These are phyloP conservation scores for Vulpes lagopus DNA, from an alignment of 2,113 vertebrate species.

Conservation along the genomic window DNA sequence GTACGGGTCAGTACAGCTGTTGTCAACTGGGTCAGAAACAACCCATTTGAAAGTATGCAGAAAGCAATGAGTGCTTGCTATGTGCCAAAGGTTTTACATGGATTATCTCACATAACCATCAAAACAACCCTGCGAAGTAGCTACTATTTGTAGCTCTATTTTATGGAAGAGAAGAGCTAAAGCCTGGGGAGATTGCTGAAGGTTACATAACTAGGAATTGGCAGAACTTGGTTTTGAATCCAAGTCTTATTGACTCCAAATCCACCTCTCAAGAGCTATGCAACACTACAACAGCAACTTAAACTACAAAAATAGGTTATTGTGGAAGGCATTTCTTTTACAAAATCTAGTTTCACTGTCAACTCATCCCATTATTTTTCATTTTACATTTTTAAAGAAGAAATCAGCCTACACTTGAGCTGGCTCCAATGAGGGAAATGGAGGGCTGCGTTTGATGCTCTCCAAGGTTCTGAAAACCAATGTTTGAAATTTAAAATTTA, in stretches of 20 bases:
- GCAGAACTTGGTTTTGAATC: background rate
- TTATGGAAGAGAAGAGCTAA: constrained; percentile 38
- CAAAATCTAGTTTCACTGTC: constrained; percentile 44
- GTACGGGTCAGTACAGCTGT: background rate
- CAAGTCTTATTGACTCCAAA: background rate
- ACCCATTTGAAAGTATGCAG: background rate
- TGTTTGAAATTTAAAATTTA: background rate
- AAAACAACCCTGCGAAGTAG: background rate
- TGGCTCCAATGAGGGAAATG: constrained; percentile 48
- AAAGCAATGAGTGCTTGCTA: background rate
- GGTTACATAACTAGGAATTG: background rate
- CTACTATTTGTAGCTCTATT: background rate
- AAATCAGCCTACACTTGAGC: constrained; percentile 47
- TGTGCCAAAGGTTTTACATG: background rate
- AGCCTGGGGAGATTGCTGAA: background rate
- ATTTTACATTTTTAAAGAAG: constrained; percentile 48
- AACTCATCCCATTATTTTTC: constrained; percentile 54
- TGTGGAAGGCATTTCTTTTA: constrained; percentile 22
- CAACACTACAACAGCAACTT: background rate
- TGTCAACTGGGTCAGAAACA: background rate
- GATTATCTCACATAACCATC: background rate
- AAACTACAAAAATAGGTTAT: constrained; percentile 47
- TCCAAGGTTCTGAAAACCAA: constrained; percentile 88
- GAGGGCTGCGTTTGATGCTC: constrained; percentile 78
- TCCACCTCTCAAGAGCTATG: background rate